Conservation (phyloP, 2,797 vertebrate genomes). For the Eutrigla gurnardus region DNA sequence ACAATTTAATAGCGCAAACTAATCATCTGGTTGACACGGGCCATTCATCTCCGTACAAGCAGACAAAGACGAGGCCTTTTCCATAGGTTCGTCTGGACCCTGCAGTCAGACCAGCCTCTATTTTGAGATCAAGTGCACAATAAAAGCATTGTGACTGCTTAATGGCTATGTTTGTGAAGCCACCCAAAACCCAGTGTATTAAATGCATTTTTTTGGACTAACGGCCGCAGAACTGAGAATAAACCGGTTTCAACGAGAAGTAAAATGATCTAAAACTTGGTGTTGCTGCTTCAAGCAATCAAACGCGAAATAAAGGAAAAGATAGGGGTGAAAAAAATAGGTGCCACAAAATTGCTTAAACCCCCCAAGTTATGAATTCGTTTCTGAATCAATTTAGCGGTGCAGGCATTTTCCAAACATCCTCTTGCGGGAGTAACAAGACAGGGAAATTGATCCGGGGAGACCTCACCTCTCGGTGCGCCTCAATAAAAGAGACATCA, state of each 20-base stretch:
- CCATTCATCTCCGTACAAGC: slow-evolving; percentile 92
- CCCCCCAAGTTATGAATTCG: slow-evolving; percentile 87
- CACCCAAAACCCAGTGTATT: slow-evolving; percentile 89
- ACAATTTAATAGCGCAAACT: slow-evolving; percentile 97
- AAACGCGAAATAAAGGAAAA: slow-evolving; percentile 62
- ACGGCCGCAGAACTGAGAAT: slow-evolving; percentile 39
- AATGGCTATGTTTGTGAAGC: slow-evolving; percentile 95
- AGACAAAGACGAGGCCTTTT: slow-evolving; percentile 91
- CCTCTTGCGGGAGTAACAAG: slow-evolving; percentile 88
- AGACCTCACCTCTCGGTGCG: slow-evolving; percentile 97
- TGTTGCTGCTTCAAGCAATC: slow-evolving; percentile 60
- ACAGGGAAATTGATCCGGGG: slow-evolving; percentile 88
- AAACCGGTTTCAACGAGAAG: slow-evolving; percentile 31
- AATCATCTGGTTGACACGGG: slow-evolving; percentile 93
- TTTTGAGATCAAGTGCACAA: slow-evolving; percentile 92
- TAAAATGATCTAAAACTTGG: slow-evolving; percentile 51
- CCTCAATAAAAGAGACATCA: slow-evolving; percentile 96
- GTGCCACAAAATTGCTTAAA: slow-evolving; percentile 80
- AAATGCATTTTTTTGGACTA: slow-evolving; percentile 89
- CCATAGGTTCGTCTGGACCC: slow-evolving; percentile 87
- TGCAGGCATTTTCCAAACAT: slow-evolving; percentile 90
- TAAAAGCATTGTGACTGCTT: slow-evolving; percentile 91
- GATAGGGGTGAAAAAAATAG: slow-evolving; percentile 5
- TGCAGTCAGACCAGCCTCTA: slow-evolving; percentile 85
- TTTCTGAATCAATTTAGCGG: slow-evolving; percentile 90